Percentiles rank a stretch among this genome's conserved stretches.
Evolutionary conservation across 2,888 invertebrate genomes (phyloP).

Genomic region (Apantesis nais): DNA sequence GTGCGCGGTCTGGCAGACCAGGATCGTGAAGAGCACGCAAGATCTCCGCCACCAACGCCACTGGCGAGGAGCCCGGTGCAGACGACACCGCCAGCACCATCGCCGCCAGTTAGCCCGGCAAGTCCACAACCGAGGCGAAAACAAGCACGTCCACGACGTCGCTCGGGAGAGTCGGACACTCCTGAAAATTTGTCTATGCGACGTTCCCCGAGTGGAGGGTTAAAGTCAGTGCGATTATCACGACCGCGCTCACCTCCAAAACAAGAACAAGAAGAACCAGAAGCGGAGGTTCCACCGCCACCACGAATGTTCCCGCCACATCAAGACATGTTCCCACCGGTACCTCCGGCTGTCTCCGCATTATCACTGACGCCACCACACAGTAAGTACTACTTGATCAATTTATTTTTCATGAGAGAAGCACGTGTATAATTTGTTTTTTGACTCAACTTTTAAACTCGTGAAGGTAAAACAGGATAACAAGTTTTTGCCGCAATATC

Average conservation of each 20-base stretch:
- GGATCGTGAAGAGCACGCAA: conserved; percentile 77
- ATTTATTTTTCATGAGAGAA: neutral
- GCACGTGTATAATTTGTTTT: neutral
- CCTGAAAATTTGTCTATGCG: conserved; percentile 88
- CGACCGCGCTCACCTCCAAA: conserved; percentile 75
- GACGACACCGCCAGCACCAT: conserved; percentile 75
- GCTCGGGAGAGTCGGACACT: conserved; percentile 90
- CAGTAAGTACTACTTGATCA: conserved; percentile 86
- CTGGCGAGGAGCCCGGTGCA: conserved; percentile 78
- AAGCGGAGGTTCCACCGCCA: conserved; percentile 84
- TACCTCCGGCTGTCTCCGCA: conserved; percentile 88
- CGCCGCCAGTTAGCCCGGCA: conserved; percentile 86
- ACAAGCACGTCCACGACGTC: conserved; percentile 93
- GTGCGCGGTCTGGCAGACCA: conserved; percentile 91
- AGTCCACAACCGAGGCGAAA: conserved; percentile 94
- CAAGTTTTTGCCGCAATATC: neutral
- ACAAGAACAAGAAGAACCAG: conserved; percentile 73
- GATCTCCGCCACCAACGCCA: conserved; percentile 74
- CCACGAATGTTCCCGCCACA: conserved; percentile 84
- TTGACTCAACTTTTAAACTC: neutral
- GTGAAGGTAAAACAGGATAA: neutral
- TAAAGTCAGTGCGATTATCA: conserved; percentile 76
- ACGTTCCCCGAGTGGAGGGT: conserved; percentile 75
- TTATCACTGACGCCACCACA: conserved; percentile 93
- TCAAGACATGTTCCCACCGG: conserved; percentile 90